Base-by-base conservation (phyloP, 2,888 invertebrate species). In the Lasioglossum zephyrum region DNA sequence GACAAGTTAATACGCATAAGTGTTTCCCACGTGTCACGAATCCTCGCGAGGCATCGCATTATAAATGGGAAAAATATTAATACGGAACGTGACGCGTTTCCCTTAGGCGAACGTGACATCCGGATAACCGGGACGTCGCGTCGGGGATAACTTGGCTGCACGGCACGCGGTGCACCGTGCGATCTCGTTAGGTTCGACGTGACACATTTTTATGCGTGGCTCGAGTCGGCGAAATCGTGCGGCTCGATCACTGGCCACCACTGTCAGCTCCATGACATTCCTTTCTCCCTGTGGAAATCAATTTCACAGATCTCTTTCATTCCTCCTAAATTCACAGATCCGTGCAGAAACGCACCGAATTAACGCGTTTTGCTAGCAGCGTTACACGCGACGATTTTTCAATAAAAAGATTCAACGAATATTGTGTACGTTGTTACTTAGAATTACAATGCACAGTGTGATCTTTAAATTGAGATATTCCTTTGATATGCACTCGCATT, bases 71-170 rank as follows among this genome's bases (percentile, higher is more conserved):
- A 26, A 57, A 73, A 79, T 57, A 60, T 76, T 84, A 85, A 85
- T 79, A 44, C 16, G 76, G 53, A 74, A 79, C 66, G 60, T 79
- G 79, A 85, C 53, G 44, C 63, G 73, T 41, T 73, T 84, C 36
- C 85, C 72, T 79, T 70, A 31, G 57, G 31, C n/a, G 84, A 26
- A 84, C 75, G 75, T 75, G 84, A 85, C 47, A 53, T 26, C 13
- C 26, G 60, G 26, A 60, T 60, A 60, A 5, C 26, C 26, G 60
- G 60, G 60, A 60, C 16, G 13, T 26, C 60, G 26, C 26, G 5
- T 26, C 60, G 16, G 44, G 18, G 36, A 47, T 31, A 66, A 84
- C 76, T 69, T 69, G 66, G 53, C 44, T 26, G 72, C 11, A 47
- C 41, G 41, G 11, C 41, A 11, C 44, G 44, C 44, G 44, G 44